Percentiles rank a stretch among this genome's conserved stretches.
Evolutionary conservation across 2,113 vertebrate species (phyloP).

Genomic region (Astur gentilis): DNA sequence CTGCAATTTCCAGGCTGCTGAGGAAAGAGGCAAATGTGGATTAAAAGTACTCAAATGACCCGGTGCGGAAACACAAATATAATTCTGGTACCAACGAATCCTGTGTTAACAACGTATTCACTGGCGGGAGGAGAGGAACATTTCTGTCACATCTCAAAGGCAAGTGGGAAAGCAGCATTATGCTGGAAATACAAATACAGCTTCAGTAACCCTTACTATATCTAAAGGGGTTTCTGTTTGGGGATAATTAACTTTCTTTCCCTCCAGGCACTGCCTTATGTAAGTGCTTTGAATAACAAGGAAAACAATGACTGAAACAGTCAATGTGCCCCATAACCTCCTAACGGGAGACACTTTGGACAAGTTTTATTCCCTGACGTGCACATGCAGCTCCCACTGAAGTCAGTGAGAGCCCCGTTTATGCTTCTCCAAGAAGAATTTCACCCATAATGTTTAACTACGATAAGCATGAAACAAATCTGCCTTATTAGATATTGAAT

Average conservation of each 20-base stretch:
- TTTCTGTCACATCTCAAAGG: conserved; percentile 25
- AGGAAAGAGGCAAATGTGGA: not conserved
- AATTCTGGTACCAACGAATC: conserved; percentile 15
- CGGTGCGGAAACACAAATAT: conserved; percentile 3
- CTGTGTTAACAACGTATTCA: not conserved
- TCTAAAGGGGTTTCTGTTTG: conserved; percentile 26
- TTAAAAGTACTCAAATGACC: not conserved
- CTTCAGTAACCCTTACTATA: not conserved
- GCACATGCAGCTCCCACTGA: not conserved
- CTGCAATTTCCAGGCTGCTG: not conserved
- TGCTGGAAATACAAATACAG: conserved; percentile 30
- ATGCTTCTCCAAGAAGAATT: not conserved
- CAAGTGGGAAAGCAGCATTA: conserved; percentile 28
- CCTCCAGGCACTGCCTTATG: conserved; percentile 18
- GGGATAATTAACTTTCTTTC: conserved; percentile 15
- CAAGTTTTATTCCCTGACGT: not conserved
- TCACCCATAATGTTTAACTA: not conserved
- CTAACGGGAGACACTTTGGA: not conserved
- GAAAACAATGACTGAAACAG: conserved; percentile 20
- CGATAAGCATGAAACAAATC: not conserved
- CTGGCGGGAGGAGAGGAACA: conserved; percentile 39
- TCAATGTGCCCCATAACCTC: not conserved
- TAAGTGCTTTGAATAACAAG: conserved; percentile 27
- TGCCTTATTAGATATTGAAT: not conserved
- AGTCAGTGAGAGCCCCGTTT: not conserved